These are phyloP conservation scores for Malaclemys terrapin DNA, from an alignment of 2,113 vertebrate species.

Conservation along the genomic window DNA sequence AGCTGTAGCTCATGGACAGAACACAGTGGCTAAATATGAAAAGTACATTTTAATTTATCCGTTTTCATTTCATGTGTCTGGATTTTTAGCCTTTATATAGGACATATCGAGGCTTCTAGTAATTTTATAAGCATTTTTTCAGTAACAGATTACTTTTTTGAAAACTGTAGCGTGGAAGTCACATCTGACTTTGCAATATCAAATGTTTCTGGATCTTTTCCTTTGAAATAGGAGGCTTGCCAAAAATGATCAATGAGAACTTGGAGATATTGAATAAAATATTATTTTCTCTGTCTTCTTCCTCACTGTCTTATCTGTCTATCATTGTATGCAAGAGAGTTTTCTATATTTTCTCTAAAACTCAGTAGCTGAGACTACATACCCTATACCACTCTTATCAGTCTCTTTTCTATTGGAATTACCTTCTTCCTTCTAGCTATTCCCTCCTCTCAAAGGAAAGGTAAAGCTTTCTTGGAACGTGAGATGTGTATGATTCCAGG, in stretches of 20 bases:
- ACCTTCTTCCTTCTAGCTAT: not conserved
- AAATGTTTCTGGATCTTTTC: not conserved
- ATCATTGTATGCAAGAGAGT: not conserved
- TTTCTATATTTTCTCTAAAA: not conserved
- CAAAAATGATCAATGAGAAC: conserved; percentile 36
- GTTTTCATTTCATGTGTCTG: conserved; percentile 11
- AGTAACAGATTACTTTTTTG: not conserved
- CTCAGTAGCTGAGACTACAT: not conserved
- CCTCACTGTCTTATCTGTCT: conserved; percentile 32
- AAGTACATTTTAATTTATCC: conserved; percentile 47
- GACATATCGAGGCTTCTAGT: not conserved
- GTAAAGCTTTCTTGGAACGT: conserved; percentile 43
- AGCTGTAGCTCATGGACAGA: conserved; percentile 59
- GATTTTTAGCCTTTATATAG: not conserved
- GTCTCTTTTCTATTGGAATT: conserved; percentile 19
- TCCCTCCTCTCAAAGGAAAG: conserved; percentile 2
- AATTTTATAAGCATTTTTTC: not conserved
- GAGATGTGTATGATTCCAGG: conserved; percentile 30
- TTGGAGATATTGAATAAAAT: conserved; percentile 17
- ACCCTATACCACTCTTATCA: not conserved
- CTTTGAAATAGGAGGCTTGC: conserved; percentile 7
- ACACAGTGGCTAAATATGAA: conserved; percentile 8
- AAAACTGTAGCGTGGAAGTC: conserved; percentile 20
- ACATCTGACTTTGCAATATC: conserved; percentile 19
- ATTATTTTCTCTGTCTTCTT: conserved; percentile 35